Evolutionary conservation across 2,113 vertebrate genomes (phyloP), one percentile per base, ranked within the genome.

Genomic region (Crotalus tigris): DNA sequence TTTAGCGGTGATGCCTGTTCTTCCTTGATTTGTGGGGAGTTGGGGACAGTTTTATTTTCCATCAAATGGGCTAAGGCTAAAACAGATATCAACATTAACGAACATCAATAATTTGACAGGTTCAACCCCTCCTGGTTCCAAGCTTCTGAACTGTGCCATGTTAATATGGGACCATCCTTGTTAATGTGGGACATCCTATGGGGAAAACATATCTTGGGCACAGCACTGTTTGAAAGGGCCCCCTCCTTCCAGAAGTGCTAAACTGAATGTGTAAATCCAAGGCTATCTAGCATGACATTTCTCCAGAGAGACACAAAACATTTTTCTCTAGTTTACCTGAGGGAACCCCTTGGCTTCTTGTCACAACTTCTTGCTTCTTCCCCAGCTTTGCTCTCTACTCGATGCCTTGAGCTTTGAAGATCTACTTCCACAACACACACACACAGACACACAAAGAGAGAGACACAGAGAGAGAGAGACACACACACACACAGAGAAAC

Each of bases 301-400:
- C 10, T 39, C 26, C 39, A 61, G 10, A 46, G 91, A 21, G 6
- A 53, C 49, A 93, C 64, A 1, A 53, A 89, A 12, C 4, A 0
- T 1, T 90, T 51, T 89, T 15, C 26, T 33, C n/a, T 21, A 0
- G 0, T 94, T 97, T 98, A 99, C 99, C 99, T 98, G 94, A 99
- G 97, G 23, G 98, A 98, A 39, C 98, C 98, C 54, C 98, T 97
- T 94, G 98, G 98, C 97, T 98, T 99, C 97, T 99, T 99, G 95
- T 99, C 99, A 93, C 98, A 98, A 96, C 96, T 98, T 95, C 98
- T 98, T 93, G 97, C 97, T 95, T 99, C 99, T 97, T 99, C 99
- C 0, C 97, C 96, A 86, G 97, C 97, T 97, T 98, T 99, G 97
- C 97, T 98, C 92, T 99, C 99, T 54, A 97, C 97, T 97, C 98